These are phyloP conservation scores for Melanotaenia nigrans DNA, from an alignment of 2,797 vertebrate species.

Conservation along the genomic window DNA sequence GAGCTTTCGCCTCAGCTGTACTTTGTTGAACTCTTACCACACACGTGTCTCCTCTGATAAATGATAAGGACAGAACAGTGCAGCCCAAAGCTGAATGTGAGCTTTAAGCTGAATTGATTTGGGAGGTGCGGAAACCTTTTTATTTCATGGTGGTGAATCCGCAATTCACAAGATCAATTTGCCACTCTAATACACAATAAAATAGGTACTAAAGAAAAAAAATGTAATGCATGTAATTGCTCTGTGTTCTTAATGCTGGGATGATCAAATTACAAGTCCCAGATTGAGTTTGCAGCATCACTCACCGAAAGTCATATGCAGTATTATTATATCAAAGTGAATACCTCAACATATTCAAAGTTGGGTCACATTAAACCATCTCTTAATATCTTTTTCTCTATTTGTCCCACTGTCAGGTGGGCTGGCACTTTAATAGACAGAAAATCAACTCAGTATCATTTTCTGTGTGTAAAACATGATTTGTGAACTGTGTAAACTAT, in stretches of 20 bases:
- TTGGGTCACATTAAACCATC: neutral
- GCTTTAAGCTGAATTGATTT: slow-evolving; percentile 61
- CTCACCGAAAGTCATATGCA: neutral
- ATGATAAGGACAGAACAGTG: slow-evolving; percentile 53
- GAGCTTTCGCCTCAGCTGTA: slow-evolving; percentile 43
- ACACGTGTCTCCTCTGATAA: slow-evolving; percentile 48
- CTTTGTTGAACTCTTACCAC: slow-evolving; percentile 37
- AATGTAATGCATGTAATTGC: neutral
- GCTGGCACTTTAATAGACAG: neutral
- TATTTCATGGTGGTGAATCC: slow-evolving; percentile 48
- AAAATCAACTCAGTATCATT: too few species aligned
- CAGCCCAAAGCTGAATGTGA: slow-evolving; percentile 39
- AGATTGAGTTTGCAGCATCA: neutral
- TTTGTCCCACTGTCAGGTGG: slow-evolving; percentile 17
- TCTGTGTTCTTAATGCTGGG: neutral
- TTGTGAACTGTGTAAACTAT: too few species aligned
- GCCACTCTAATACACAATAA: slow-evolving; percentile 25
- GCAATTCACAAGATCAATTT: slow-evolving; percentile 35
- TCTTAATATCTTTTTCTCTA: slow-evolving; percentile 4
- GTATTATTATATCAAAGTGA: neutral
- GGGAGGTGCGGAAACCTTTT: slow-evolving; percentile 39
- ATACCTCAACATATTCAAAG: slow-evolving; percentile 7
- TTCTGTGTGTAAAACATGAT: too few species aligned
- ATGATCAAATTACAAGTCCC: neutral
- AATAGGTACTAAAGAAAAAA: slow-evolving; percentile 3